Base-by-base conservation (phyloP, 2,888 invertebrate species). In the Isoperla grammatica region DNA sequence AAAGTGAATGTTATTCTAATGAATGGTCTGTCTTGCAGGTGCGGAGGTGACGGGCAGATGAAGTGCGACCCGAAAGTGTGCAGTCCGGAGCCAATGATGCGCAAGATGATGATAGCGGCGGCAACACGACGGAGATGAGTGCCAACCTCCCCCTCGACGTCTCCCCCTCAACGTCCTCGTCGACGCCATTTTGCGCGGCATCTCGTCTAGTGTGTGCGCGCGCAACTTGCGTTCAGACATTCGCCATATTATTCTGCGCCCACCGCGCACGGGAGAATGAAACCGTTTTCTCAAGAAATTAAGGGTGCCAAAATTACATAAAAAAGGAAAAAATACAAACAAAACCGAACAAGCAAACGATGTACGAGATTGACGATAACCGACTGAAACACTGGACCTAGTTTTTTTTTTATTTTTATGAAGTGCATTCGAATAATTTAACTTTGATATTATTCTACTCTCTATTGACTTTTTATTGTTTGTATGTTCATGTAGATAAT, bases 41-140 rank as follows among this genome's bases (percentile, higher is more conserved):
- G 95, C 78, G 93, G 93, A 71, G 87, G 88, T 65, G 88, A 91
- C 74, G 94, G 94, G 69, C 89, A 92, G 76, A 94, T 95, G 94
- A 87, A 92, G 77, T 95, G 95, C 76, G 90, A 94, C 76, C 95
- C 95, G 61, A 88, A 88, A 75, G 85, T 85, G 65, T 94, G 94
- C 76, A 88, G 89, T 68, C 92, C 94, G 46, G 90, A 92, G 74
- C 92, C 93, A 60, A 88, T 91, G 86, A 78, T 93, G 71, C 82
- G 89, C 72, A 90, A 92, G 79, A 91, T 93, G 87, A 90, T 94
- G 72, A 89, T 88, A 56, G 88, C 87, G 57, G 89, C 88, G 59
- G 68, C 68, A 48, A 64, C 67, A 57, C 66, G 68, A 20, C 66
- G 68, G 63, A 68, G 67, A 67, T 63, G 61, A 63, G 59, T 56